These are phyloP conservation scores for Aldrovandia affinis DNA, from an alignment of 2,797 vertebrate species.

Conservation along the genomic window DNA sequence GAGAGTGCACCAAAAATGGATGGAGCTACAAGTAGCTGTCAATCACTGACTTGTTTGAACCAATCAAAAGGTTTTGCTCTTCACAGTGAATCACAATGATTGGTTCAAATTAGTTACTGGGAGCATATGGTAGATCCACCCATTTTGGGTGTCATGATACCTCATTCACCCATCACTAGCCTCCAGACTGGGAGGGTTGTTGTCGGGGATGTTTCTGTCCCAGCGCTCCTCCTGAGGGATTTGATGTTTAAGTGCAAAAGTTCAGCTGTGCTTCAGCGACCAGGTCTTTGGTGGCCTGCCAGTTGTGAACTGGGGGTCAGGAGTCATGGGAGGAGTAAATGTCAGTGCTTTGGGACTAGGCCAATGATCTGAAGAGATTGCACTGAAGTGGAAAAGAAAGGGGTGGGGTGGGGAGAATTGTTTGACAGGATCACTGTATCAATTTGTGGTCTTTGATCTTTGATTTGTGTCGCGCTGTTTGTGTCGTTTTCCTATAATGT, in stretches of 20 bases:
- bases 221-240: no score
- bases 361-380: not conserved
- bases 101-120: no score
- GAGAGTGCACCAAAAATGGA: no score
- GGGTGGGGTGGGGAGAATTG: not conserved
- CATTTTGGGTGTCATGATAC: no score
- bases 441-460: no score
- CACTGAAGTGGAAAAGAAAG: not conserved
- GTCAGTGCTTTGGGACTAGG: not conserved
- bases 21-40: no score
- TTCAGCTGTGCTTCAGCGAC: slow-evolving; percentile 13
- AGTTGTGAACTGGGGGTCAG: slow-evolving; percentile 20
- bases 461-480: no score
- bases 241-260: not conserved
- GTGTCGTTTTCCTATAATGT: not conserved
- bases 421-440: not conserved
- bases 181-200: not conserved
- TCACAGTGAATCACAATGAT: no score
- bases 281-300: not conserved
- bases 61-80: no score
- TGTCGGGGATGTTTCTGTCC: not conserved
- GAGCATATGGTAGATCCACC: no score
- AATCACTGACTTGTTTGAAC: no score
- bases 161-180: not conserved
- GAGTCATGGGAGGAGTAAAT: slow-evolving; percentile 18